These are phyloP conservation scores for Chaetops frenatus DNA, from an alignment of 2,113 vertebrate species.

Conservation along the genomic window DNA sequence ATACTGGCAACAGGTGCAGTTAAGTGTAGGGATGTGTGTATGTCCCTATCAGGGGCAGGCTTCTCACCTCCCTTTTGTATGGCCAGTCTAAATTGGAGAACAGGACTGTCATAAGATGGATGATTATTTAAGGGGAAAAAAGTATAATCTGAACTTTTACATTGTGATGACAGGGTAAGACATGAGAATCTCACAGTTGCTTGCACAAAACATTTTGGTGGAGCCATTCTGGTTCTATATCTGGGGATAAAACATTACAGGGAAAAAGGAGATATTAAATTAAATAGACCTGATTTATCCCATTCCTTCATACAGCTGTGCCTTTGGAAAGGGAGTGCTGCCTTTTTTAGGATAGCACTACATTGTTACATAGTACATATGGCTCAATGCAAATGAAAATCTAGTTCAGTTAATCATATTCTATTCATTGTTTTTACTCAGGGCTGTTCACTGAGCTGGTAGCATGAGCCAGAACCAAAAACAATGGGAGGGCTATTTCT, in stretches of 20 bases:
- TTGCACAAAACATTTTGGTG: neutral
- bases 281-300: neutral
- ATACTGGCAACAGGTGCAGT: neutral
- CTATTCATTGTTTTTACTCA: rapidly evolving
- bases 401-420: neutral
- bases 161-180: neutral
- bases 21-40: neutral
- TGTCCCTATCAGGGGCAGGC: neutral
- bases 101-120: neutral
- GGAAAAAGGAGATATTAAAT: neutral
- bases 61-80: neutral
- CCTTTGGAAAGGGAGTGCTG: neutral
- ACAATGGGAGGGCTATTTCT: neutral
- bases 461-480: neutral
- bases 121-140: neutral
- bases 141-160: neutral
- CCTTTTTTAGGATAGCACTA: neutral
- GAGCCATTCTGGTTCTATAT: rapidly evolving
- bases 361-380: neutral
- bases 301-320: neutral
- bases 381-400: neutral
- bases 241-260: neutral
- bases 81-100: neutral
- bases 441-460: neutral
- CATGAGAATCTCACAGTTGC: neutral